Conservation (phyloP, 2,113 vertebrate species). For the Psammodynastes pulverulentus region DNA sequence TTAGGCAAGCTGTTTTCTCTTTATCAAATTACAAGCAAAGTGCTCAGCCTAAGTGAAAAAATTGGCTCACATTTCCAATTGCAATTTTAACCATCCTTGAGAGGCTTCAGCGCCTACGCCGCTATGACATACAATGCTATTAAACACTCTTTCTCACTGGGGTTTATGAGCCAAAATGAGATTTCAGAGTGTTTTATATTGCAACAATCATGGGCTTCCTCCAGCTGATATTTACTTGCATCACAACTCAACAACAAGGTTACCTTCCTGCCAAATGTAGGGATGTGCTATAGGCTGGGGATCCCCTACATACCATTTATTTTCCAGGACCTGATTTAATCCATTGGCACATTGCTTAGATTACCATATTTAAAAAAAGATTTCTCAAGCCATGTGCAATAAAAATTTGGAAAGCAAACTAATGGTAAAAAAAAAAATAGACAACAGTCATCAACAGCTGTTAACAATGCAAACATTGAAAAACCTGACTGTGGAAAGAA, state of each 20-base stretch:
- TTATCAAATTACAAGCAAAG: background rate
- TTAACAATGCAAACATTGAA: background rate
- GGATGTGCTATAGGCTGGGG: background rate
- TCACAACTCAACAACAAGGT: background rate
- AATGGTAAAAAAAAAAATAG: background rate
- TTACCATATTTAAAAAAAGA: background rate
- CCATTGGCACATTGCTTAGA: background rate
- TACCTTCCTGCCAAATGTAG: background rate
- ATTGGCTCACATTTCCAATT: conserved; percentile 13
- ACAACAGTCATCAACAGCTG: background rate
- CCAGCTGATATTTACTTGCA: background rate
- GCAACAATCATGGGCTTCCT: background rate
- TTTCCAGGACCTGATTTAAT: background rate
- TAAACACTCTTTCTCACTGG: background rate
- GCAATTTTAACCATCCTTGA: background rate
- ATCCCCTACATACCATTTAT: background rate
- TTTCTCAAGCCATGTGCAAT: background rate
- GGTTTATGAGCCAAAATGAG: background rate
- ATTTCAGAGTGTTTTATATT: background rate
- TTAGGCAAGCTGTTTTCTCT: background rate
- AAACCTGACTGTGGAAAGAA: background rate
- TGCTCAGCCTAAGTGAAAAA: conserved; percentile 15
- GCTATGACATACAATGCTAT: background rate
- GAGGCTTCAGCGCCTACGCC: background rate
- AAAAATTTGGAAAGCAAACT: background rate